These are phyloP conservation scores for Tetranychus piercei DNA, from an alignment of 2,888 invertebrate genomes.

Conservation along the genomic window DNA sequence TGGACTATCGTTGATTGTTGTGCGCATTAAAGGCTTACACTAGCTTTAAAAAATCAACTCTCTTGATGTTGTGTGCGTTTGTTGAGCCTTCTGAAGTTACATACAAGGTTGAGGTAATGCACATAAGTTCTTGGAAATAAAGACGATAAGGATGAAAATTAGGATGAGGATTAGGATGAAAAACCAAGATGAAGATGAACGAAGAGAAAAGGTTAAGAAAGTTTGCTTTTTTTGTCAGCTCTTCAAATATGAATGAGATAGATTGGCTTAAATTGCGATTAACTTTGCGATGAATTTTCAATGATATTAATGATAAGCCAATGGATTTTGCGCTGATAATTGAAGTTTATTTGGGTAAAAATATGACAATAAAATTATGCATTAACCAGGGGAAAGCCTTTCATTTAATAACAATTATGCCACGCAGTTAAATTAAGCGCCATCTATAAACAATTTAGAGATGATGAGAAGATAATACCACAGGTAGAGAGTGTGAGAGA, in stretches of 20 bases:
- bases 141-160: background rate
- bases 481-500: background rate
- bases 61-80: too few species aligned
- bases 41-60: too few species aligned
- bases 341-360: background rate
- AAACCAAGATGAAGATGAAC: background rate
- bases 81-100: too few species aligned
- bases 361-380: background rate
- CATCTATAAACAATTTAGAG: background rate
- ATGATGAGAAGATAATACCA: constrained; percentile 14
- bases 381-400: background rate
- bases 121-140: background rate
- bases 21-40: constrained; percentile 10
- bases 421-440: background rate
- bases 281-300: background rate
- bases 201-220: background rate
- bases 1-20: constrained; percentile 20
- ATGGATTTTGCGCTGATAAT: too few species aligned
- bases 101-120: background rate
- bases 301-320: too few species aligned
- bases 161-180: background rate
- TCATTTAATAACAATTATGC: background rate
- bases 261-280: background rate
- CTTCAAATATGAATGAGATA: background rate
- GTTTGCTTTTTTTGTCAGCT: background rate